phyloP scores from a whole-genome alignment of 2,888 invertebrate genomes.

The Acanthosepion lycidas region DNA sequence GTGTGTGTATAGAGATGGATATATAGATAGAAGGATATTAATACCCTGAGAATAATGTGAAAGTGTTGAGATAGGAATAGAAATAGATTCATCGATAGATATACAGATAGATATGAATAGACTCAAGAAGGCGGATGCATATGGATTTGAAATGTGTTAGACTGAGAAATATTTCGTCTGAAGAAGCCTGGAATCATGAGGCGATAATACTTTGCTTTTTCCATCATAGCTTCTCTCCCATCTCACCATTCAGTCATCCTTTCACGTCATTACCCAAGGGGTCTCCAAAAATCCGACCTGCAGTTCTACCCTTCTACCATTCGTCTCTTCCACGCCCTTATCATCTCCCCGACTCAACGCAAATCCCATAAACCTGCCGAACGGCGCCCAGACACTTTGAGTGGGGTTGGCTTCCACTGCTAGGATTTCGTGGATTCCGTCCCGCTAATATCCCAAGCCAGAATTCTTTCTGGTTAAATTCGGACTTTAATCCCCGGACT shows the following conservation, averaged over 20 bases:
- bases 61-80: no score
- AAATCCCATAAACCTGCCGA: not conserved
- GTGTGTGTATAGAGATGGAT: no score
- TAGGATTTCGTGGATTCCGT: not conserved
- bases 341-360: not conserved
- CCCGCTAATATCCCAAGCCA: not conserved
- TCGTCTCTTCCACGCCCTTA: not conserved
- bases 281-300: not conserved
- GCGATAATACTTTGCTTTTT: not conserved
- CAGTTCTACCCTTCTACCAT: not conserved
- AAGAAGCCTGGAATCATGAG: no score
- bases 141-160: not conserved
- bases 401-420: not conserved
- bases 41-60: no score
- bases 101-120: not conserved
- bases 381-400: not conserved
- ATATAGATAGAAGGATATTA: no score
- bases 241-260: not conserved
- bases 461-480: not conserved
- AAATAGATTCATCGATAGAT: not conserved
- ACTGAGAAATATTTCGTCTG: no score
- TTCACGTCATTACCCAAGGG: not conserved
- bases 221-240: not conserved
- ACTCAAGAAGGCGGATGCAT: not conserved
- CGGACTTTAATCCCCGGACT: not conserved